Conservation (phyloP, 2,797 vertebrate genomes). For the Pangasius krempfi region DNA sequence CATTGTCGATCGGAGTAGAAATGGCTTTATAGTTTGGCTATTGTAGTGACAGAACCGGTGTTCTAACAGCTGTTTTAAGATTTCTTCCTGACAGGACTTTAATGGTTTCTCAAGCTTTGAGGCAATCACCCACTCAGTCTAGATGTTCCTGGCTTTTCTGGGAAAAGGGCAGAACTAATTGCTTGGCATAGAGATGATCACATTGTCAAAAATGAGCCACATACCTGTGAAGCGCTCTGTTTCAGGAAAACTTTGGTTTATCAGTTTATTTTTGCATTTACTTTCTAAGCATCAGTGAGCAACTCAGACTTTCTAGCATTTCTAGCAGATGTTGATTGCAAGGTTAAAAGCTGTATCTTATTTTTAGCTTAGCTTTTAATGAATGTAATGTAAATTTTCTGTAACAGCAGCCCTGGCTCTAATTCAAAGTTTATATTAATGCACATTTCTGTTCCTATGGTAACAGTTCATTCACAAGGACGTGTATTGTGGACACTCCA, state of each 20-base stretch:
- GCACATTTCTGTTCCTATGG: not conserved
- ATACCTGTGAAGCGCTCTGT: slow-evolving; percentile 2
- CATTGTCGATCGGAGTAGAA: slow-evolving; percentile 9
- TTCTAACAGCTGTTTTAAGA: slow-evolving; percentile 33
- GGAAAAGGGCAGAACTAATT: slow-evolving; percentile 52
- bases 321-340: not conserved
- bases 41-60: not conserved
- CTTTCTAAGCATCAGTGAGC: not conserved
- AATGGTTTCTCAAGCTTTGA: slow-evolving; percentile 34
- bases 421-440: not conserved
- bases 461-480: not conserved
- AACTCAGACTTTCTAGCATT: not conserved
- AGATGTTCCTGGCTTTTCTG: slow-evolving; percentile 16
- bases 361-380: not conserved
- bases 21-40: too few species aligned
- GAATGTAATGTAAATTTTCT: not conserved
- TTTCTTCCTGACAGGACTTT: slow-evolving; percentile 35
- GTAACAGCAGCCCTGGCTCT: not conserved
- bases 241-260: not conserved
- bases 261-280: not conserved
- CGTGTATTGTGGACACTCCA: not conserved
- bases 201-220: slow-evolving; percentile 17
- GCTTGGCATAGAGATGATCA: slow-evolving; percentile 20
- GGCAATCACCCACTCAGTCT: slow-evolving; percentile 35
- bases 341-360: not conserved